These are phyloP conservation scores for Solenopsis fugax DNA, from an alignment of 1,140 invertebrate genomes.

Conservation along the genomic window DNA sequence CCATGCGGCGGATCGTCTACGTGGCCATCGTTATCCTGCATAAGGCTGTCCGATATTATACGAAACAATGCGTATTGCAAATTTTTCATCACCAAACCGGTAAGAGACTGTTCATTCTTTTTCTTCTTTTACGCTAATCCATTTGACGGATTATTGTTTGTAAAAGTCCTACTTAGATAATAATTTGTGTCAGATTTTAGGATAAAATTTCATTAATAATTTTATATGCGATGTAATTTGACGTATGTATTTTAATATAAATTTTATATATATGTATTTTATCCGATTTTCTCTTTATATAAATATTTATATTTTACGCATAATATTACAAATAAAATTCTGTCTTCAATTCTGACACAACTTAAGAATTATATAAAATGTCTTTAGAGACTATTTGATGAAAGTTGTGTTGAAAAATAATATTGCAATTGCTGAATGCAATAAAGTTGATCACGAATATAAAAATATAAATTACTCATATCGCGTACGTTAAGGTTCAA, in stretches of 20 bases:
- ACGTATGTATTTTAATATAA: constrained; percentile 10
- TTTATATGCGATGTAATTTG: not conserved
- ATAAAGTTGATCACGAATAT: not conserved
- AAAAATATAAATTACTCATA: not conserved
- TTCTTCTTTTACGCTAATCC: not conserved
- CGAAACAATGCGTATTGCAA: constrained; percentile 78
- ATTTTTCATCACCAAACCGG: constrained; percentile 82
- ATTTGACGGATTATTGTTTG: not conserved
- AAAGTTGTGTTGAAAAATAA: not conserved
- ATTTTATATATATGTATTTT: not conserved
- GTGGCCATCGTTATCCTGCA: constrained; percentile 87
- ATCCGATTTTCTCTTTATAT: not conserved
- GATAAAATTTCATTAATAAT: not conserved
- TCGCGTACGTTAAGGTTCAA: constrained; percentile 25
- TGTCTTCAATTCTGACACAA: not conserved
- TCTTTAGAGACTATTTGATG: not conserved
- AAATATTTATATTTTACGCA: not conserved
- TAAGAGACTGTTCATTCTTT: constrained; percentile 66
- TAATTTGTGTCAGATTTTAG: not conserved
- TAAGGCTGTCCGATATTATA: constrained; percentile 86
- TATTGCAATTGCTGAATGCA: not conserved
- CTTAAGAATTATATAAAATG: not conserved
- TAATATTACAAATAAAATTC: not conserved
- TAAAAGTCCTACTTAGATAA: not conserved
- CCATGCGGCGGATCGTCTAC: constrained; percentile 85